Evolutionary conservation across 2,888 invertebrate genomes (phyloP).

Genomic region (Dexiosoma caninum): DNA sequence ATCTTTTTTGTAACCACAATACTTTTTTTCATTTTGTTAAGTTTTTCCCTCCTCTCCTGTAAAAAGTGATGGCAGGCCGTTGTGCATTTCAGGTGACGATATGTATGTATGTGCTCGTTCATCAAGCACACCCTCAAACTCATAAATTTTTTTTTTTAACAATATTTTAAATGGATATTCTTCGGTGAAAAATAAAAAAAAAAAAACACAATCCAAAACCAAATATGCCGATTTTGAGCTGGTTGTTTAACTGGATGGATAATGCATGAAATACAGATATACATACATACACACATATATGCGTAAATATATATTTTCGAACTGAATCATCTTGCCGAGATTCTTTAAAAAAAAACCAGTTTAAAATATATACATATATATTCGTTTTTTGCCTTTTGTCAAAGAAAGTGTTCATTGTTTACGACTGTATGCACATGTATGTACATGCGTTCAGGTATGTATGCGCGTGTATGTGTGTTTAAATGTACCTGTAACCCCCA

Average conservation of each 20-base stretch:
- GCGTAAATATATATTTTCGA: not conserved
- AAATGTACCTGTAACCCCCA: slow-evolving; percentile 50
- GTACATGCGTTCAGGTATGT: no score
- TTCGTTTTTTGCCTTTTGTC: slow-evolving; percentile 25
- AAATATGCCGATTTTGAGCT: slow-evolving; percentile 9
- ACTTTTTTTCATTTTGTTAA: no score
- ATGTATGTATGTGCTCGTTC: no score
- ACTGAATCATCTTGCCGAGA: slow-evolving; percentile 57
- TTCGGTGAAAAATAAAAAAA: no score
- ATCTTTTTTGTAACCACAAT: no score
- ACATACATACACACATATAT: not conserved
- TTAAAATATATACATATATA: no score
- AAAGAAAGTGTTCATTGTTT: slow-evolving; percentile 39
- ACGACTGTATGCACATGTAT: not conserved
- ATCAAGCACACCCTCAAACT: slow-evolving; percentile 58
- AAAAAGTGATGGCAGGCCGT: no score
- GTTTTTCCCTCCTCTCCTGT: no score
- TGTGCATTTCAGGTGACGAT: no score
- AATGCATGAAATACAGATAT: slow-evolving; percentile 40
- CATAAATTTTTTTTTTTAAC: slow-evolving; percentile 55
- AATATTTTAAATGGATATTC: slow-evolving; percentile 26
- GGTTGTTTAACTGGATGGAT: slow-evolving; percentile 27
- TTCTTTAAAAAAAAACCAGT: slow-evolving; percentile 33
- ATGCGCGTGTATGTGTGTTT: not conserved
- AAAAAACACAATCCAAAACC: not conserved